Conservation (phyloP, 2,888 invertebrate genomes). For the Hesperia comma region DNA sequence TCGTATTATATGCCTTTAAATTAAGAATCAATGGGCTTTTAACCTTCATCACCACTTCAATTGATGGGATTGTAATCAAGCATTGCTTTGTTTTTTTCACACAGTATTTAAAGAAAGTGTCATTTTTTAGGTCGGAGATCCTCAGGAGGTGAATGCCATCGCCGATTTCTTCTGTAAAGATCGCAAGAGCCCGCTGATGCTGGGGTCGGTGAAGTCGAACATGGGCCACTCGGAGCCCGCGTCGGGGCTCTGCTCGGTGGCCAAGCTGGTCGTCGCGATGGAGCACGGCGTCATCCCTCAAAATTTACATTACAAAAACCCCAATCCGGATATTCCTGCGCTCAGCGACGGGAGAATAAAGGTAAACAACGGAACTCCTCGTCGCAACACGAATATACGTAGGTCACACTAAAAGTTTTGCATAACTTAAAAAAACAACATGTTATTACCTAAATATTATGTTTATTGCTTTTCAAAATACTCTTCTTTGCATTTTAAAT, state of each 20-base stretch:
- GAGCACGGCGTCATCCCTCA: slow-evolving; percentile 94
- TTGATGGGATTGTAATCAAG: too few species aligned
- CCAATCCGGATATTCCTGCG: slow-evolving; percentile 96
- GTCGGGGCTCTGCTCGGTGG: slow-evolving; percentile 94
- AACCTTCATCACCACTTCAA: too few species aligned
- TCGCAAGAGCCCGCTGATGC: slow-evolving; percentile 90
- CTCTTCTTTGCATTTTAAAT: too few species aligned
- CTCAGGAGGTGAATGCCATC: slow-evolving; percentile 98
- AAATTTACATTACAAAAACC: slow-evolving; percentile 94
- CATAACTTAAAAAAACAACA: too few species aligned
- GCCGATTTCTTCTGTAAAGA: slow-evolving; percentile 95
- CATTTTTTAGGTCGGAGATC: slow-evolving; percentile 93
- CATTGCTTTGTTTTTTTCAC: too few species aligned
- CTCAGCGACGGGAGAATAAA: slow-evolving; percentile 94
- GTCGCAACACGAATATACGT: too few species aligned
- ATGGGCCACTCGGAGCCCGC: slow-evolving; percentile 99
- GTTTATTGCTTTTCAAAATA: too few species aligned
- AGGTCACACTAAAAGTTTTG: too few species aligned
- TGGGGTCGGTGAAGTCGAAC: slow-evolving; percentile 99
- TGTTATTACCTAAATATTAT: too few species aligned
- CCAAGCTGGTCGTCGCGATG: slow-evolving; percentile 96
- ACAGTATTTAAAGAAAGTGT: too few species aligned
- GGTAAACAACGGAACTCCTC: slow-evolving; percentile 57
- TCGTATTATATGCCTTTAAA: too few species aligned
- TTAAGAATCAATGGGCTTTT: too few species aligned